Conservation (phyloP, 1,140 invertebrate genomes). For the Drosophila subobscura region DNA sequence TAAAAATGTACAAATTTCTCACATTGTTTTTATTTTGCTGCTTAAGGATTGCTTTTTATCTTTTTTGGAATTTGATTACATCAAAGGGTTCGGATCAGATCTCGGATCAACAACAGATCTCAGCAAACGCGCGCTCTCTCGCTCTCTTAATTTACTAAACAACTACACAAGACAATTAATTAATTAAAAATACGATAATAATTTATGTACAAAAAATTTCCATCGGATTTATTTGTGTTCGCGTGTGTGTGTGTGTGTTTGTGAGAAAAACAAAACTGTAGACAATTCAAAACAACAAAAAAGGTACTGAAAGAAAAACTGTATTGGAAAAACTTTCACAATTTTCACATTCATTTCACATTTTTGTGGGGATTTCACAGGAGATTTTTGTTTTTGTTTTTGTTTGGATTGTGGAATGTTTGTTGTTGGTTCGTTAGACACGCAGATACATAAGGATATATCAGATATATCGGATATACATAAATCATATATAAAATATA, state of each 20-base stretch:
- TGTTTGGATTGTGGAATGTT: slow-evolving; percentile 3
- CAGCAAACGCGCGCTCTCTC: slow-evolving; percentile 23
- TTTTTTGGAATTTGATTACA: slow-evolving; percentile 49
- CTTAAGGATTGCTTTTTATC: slow-evolving; percentile 21
- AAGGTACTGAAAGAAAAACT: slow-evolving; percentile 18
- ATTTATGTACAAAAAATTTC: slow-evolving; percentile 78
- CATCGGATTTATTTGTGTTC: slow-evolving; percentile 68
- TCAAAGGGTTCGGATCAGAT: slow-evolving; percentile 15
- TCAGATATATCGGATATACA: neutral
- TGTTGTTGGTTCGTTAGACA: slow-evolving; percentile 42
- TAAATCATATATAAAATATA: slow-evolving; percentile 33
- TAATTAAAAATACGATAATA: slow-evolving; percentile 81
- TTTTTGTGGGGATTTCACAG: slow-evolving; percentile 13
- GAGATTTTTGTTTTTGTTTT: slow-evolving; percentile 8
- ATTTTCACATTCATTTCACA: slow-evolving; percentile 23
- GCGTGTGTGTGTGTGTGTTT: slow-evolving; percentile 34
- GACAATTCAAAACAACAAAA: slow-evolving; percentile 54
- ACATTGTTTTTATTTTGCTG: neutral
- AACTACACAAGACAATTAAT: slow-evolving; percentile 61
- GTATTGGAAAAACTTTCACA: slow-evolving; percentile 26
- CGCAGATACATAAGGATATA: slow-evolving; percentile 15
- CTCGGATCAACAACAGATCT: slow-evolving; percentile 37
- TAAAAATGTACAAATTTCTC: slow-evolving; percentile 74
- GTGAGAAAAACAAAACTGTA: slow-evolving; percentile 55
- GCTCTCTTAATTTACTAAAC: slow-evolving; percentile 72